These are phyloP conservation scores for Biston betularia DNA, from an alignment of 2,888 invertebrate genomes.

Conservation along the genomic window DNA sequence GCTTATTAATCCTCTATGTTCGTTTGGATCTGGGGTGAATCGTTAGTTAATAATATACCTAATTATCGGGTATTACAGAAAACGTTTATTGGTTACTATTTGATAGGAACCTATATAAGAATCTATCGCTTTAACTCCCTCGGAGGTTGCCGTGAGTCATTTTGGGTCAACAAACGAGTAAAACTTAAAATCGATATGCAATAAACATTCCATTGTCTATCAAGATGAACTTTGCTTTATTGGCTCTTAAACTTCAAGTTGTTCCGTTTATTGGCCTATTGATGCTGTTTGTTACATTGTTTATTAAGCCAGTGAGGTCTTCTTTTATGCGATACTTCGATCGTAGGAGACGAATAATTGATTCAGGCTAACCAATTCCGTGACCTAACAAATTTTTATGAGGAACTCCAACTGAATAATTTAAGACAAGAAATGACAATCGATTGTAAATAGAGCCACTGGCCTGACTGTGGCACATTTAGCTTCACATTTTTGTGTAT, in stretches of 20 bases:
- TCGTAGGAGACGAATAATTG: conserved; percentile 2
- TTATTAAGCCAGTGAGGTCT: conserved; percentile 23
- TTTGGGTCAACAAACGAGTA: conserved; percentile 57
- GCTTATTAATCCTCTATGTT: neutral
- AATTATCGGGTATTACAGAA: too few relatives aligned
- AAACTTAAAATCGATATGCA: conserved; percentile 58
- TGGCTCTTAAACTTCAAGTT: conserved; percentile 35
- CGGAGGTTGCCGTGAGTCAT: conserved; percentile 1
- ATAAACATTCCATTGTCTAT: conserved; percentile 61
- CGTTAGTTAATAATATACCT: too few relatives aligned
- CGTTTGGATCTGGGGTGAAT: neutral
- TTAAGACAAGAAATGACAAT: neutral
- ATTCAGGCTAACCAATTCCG: conserved; percentile 1
- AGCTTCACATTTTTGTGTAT: too few relatives aligned
- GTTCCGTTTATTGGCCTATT: conserved; percentile 32
- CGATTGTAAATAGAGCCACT: neutral
- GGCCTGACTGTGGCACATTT: too few relatives aligned
- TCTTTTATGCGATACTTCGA: conserved; percentile 23
- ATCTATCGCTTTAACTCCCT: neutral
- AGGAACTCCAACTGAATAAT: neutral
- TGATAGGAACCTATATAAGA: neutral
- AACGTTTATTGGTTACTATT: neutral
- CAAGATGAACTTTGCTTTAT: conserved; percentile 63
- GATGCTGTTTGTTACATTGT: conserved; percentile 33
- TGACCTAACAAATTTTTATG: neutral